A percentile compares a stretch with the other conserved stretches of the same genome.
Conservation (phyloP, 2,113 vertebrate genomes). For the Pachypanchax playfairii region DNA sequence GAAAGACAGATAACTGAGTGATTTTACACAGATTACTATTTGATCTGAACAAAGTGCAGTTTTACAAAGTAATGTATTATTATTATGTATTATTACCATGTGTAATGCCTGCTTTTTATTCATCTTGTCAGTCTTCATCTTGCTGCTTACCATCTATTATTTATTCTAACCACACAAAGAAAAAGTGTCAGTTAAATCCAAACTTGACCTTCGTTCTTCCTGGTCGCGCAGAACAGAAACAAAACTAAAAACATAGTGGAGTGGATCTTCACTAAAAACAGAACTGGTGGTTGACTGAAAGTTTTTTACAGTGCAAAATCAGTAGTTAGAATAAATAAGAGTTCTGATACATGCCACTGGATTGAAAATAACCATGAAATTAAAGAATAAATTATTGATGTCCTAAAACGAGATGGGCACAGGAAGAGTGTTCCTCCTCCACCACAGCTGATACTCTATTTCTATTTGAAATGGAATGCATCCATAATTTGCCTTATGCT, state of each 20-base stretch:
- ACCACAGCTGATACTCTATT: too few relatives aligned
- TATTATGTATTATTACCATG: too few relatives aligned
- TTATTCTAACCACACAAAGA: not conserved
- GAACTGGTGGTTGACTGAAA: too few relatives aligned
- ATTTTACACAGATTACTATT: conserved; percentile 18
- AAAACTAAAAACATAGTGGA: too few relatives aligned
- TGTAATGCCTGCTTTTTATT: not conserved
- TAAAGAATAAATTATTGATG: not conserved
- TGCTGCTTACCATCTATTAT: not conserved
- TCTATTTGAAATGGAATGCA: too few relatives aligned
- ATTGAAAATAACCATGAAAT: conserved; percentile 1
- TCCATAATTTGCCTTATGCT: too few relatives aligned
- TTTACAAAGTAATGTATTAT: too few relatives aligned
- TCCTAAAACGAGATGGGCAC: too few relatives aligned
- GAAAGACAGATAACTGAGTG: not conserved
- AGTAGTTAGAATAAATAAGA: too few relatives aligned
- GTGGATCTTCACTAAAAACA: too few relatives aligned
- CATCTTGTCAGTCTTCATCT: not conserved
- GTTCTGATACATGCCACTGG: not conserved
- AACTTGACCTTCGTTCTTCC: not conserved
- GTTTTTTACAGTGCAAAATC: too few relatives aligned
- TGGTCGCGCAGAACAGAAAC: not conserved
- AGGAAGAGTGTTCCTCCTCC: too few relatives aligned
- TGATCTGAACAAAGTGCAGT: not conserved
- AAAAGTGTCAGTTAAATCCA: not conserved